A percentile compares a stretch with the other conserved stretches of the same genome.
Evolutionary conservation across 2,888 invertebrate genomes (phyloP).

Genomic region (Cryptocephalus moraei): DNA sequence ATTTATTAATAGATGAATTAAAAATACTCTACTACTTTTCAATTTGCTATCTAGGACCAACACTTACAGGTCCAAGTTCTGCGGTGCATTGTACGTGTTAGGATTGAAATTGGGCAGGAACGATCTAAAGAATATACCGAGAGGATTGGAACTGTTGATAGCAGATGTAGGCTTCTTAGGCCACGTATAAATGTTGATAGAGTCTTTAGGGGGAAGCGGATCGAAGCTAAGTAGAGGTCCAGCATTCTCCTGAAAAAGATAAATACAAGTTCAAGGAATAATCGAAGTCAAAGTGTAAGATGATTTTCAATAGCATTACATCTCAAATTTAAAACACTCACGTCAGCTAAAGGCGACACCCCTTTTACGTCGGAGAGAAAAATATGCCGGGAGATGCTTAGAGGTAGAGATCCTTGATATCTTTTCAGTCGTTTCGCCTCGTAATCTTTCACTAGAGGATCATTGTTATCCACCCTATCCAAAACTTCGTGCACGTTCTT

Average conservation of each 20-base stretch:
- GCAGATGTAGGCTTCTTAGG: constrained; percentile 30
- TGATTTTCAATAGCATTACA: not conserved
- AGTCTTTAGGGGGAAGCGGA: constrained; percentile 68
- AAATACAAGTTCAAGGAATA: not conserved
- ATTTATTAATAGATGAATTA: no score
- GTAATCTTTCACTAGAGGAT: constrained; percentile 50
- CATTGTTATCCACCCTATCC: constrained; percentile 51
- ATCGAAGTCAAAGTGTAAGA: not conserved
- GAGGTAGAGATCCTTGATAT: constrained; percentile 50
- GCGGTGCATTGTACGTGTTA: constrained; percentile 16
- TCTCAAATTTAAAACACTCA: constrained; percentile 1
- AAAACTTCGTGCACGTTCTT: constrained; percentile 55
- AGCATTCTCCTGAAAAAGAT: constrained; percentile 31
- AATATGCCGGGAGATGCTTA: constrained; percentile 59
- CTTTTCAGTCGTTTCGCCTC: constrained; percentile 49
- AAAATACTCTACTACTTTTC: no score
- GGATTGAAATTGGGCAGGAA: constrained; percentile 56
- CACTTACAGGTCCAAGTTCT: not conserved
- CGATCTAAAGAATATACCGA: constrained; percentile 60
- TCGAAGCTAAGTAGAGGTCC: constrained; percentile 63
- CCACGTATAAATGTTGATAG: constrained; percentile 60
- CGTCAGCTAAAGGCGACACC: constrained; percentile 45
- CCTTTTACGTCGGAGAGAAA: constrained; percentile 62
- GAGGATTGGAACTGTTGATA: constrained; percentile 28
- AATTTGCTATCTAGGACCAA: no score